Percentiles rank a stretch among this genome's conserved stretches.
Conservation (phyloP, 2,797 vertebrate genomes). For the Sebastes hubbsi region DNA sequence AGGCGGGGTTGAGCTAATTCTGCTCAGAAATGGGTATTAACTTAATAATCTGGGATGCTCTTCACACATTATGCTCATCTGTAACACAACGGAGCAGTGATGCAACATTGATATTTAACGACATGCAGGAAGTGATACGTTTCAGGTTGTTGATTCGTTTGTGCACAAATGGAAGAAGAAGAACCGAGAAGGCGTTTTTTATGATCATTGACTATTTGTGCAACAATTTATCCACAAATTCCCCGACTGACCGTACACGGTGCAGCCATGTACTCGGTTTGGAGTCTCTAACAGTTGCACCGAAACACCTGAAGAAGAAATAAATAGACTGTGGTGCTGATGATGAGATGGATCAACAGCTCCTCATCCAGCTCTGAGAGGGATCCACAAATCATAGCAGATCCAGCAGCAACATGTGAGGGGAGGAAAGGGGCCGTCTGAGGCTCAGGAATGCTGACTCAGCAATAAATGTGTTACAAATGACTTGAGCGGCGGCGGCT, state of each 20-base stretch:
- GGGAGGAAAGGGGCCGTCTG: neutral
- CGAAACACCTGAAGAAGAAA: neutral
- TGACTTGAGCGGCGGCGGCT: slow-evolving; percentile 21
- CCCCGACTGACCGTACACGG: fast-evolving
- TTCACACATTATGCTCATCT: slow-evolving; percentile 22
- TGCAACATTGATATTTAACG: neutral
- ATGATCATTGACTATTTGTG: too few relatives aligned
- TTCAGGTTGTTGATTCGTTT: neutral
- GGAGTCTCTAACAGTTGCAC: neutral
- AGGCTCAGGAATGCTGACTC: slow-evolving; percentile 51
- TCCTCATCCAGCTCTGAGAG: neutral
- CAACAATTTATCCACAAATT: too few relatives aligned
- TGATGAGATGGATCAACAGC: neutral
- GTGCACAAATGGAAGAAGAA: neutral
- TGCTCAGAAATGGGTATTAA: slow-evolving; percentile 50
- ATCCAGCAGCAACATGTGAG: slow-evolving; percentile 29
- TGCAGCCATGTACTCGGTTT: too few relatives aligned
- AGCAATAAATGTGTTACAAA: slow-evolving; percentile 59
- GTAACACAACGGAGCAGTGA: neutral
- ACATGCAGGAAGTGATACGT: neutral
- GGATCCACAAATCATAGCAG: slow-evolving; percentile 42
- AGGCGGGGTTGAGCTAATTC: slow-evolving; percentile 51
- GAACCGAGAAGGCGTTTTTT: neutral
- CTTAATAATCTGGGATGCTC: slow-evolving; percentile 30
- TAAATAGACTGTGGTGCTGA: neutral